Base-by-base conservation (phyloP, 2,113 vertebrate species). In the Myrmecophaga tridactyla region DNA sequence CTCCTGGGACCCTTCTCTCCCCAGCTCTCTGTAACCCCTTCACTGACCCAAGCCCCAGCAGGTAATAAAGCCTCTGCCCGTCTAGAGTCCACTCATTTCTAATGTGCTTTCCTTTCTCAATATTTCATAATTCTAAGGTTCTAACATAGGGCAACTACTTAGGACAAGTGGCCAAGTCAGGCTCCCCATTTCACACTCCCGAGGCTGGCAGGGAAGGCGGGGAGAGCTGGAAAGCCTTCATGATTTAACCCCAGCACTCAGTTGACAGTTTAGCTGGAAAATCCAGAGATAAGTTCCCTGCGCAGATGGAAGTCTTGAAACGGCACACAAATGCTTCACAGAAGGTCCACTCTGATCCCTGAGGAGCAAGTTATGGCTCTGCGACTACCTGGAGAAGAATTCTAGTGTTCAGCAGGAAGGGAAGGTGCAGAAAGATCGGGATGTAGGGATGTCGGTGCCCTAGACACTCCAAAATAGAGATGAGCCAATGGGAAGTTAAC, bases 281-380 rank as follows among this genome's bases (percentile, higher is more conserved):
- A 92, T 92, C 48, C 63, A 80, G 67, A 63, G 77, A 81, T 75
- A 60, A 84, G 80, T 53, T 89, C 89, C 27, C 34, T 69, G 58
- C 29, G 91, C 6, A 36, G 39, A 34, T 12, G 6, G 31, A 56
- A 87, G 80, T 87, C 90, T 36, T 7, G 34, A 92, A 92, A 20
- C 76, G 36, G 77, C 21, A 73, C 4, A 12, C 29, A 17, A 34
- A 23, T 62, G 20, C 25, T 41, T 94, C 29, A 58, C 12, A 51
- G 78, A 93, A 90, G 46, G 36, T 53, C 69, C 85, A 15, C 46
- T 58, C 7, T 67, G 62, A 86, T 86, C 62, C 46, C 41, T 85
- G 81, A 41, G 88, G 84, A n/a, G 23, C 72, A 80, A n/a, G 41
- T 31, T 62, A 75, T n/a, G 78, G 80, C 62, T 25, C 67, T 89